Percentiles rank a stretch among this genome's conserved stretches.
Evolutionary conservation across 2,888 invertebrate genomes (phyloP).

Genomic region (Holacanthella duospinosa): DNA sequence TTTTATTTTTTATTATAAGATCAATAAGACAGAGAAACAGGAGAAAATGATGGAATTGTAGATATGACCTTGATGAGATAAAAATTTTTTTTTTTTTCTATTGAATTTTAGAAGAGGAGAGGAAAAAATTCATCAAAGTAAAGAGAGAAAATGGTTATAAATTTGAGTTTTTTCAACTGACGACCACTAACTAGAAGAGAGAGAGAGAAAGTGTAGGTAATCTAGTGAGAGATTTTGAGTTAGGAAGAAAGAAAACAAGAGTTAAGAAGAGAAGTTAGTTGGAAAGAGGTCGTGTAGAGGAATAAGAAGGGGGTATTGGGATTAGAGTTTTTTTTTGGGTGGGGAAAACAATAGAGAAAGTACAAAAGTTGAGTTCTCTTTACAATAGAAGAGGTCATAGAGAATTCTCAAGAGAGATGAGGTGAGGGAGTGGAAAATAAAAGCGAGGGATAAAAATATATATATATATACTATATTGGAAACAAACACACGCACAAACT

Average conservation of each 20-base stretch:
- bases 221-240: too few species aligned
- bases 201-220: too few species aligned
- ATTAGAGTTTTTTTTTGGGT: neutral
- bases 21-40: too few species aligned
- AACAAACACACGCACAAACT: slow-evolving; percentile 9
- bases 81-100: neutral
- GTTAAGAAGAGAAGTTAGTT: neutral
- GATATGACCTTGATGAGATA: too few species aligned
- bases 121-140: too few species aligned
- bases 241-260: neutral
- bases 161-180: too few species aligned
- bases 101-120: too few species aligned
- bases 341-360: neutral
- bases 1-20: too few species aligned
- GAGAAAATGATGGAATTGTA: too few species aligned
- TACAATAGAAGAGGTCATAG: neutral
- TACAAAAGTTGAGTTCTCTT: neutral
- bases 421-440: neutral
- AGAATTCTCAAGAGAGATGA: neutral
- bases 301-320: too few species aligned
- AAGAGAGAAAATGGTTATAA: too few species aligned
- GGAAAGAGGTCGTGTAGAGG: neutral
- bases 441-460: neutral
- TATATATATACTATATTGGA: too few species aligned
- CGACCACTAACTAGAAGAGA: neutral